These are phyloP conservation scores for Aptenodytes forsteri DNA, from an alignment of 2,113 vertebrate species.

Conservation along the genomic window DNA sequence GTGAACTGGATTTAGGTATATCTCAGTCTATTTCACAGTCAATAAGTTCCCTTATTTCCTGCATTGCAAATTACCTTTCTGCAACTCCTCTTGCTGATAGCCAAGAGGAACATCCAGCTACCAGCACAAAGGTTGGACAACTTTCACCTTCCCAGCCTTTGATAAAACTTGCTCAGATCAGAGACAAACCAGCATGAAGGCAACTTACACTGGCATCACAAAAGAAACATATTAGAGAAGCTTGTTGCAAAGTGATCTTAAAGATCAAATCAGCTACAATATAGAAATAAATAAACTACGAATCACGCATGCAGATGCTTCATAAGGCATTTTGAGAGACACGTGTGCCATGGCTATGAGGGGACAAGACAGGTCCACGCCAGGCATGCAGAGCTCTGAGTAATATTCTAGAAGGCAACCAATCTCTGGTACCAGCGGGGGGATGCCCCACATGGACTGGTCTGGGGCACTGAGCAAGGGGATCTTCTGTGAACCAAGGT, in stretches of 20 bases:
- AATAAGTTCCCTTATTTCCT: background rate
- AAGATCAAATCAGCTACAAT: background rate
- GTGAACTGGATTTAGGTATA: background rate
- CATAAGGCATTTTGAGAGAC: background rate
- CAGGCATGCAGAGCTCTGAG: background rate
- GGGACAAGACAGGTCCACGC: background rate
- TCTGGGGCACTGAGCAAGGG: background rate
- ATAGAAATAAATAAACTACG: background rate
- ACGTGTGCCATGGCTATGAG: fast-evolving
- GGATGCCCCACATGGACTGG: background rate
- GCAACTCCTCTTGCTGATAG: background rate
- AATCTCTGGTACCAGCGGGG: background rate
- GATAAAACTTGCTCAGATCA: background rate
- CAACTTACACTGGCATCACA: background rate
- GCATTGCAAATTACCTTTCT: background rate
- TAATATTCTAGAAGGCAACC: background rate
- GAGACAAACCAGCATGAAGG: background rate
- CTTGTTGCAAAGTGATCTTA: background rate
- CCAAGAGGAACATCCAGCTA: background rate
- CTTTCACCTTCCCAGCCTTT: background rate
- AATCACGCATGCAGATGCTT: background rate
- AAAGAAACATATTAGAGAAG: background rate
- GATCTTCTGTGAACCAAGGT: background rate
- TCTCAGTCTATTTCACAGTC: background rate
- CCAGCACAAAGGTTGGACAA: background rate